Evolutionary conservation across 2,797 vertebrate species (phyloP), one percentile per base, ranked within the genome.

Genomic region (Sphaeramia orbicularis): DNA sequence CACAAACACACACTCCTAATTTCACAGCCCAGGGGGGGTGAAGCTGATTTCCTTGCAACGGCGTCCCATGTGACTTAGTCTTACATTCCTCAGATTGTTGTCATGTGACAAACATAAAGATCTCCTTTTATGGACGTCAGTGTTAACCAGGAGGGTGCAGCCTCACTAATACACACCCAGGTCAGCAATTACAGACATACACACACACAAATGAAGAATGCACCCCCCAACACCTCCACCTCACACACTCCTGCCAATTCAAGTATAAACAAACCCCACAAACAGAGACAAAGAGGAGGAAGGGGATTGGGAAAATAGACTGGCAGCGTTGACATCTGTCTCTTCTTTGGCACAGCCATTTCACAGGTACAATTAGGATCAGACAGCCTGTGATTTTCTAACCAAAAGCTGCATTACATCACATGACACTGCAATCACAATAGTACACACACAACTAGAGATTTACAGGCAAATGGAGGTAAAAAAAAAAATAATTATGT

Each of bases 51-150:
- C 90, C 90, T 90, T 90, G 85, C 93, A 87, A 91, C 88, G 61
- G 70, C 63, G 59, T 86, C 90, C 90, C 94, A 93, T 94, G 93
- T 94, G 94, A 94, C 91, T 83, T n/a, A 35, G 61, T 76, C 79
- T 90, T 82, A 86, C 93, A 94, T 95, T 94, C 93, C 91, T 93
- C 86, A 90, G 89, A 94, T 93, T 93, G 90, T 83, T 93, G 90
- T 91, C 94, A 94, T 94, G 93, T 95, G 94, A 95, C 93, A 92
- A 92, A 91, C 86, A 93, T 95, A 95, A 93, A 95, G 92, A 94
- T 93, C 74, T 94, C 94, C 94, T 95, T 95, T 94, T 95, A 95
- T 91, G 94, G 94, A 90, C 12, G 92, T 85, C 84, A 83, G 86
- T 13, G 70, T 93, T 93, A 84, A 85, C 79, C n/a, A 83, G 37